Evolutionary conservation across 2,888 invertebrate genomes (phyloP), one percentile per base, ranked within the genome.

Genomic region (Hirtodrosophila histrioides): DNA sequence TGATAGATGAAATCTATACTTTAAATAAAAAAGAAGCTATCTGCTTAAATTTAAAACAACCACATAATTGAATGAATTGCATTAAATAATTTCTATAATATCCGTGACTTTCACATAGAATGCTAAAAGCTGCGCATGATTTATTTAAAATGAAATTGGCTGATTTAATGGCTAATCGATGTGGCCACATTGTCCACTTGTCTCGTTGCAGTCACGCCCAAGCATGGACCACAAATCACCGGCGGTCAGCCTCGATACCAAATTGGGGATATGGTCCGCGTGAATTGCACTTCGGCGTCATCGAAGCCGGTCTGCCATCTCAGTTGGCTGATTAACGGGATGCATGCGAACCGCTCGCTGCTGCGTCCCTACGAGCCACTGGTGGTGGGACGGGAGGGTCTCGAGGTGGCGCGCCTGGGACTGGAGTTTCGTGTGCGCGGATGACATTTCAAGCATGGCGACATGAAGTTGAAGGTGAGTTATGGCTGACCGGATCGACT

Each of bases 241-340:
- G 96, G 96, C 37, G 96, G 96, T 31, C 94, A 94, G 76, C 94
- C 95, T 12, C 94, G 96, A 67, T 97, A 97, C 92, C 96, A 96
- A 91, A 94, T 95, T 69, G 96, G 96, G 10, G 97, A 97, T 90
- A 93, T 94, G 46, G 96, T 97, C 33, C 94, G 95, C 72, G 95
- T 97, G 77, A 97, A 96, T 92, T 97, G 97, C 92, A 96, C 96
- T 5, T 96, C 97, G 36, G 95, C 95, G 11, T 93, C 95, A 77
- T 97, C 97, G 43, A 94, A 95, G 87, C 97, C 97, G 5, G 96
- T 96, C 10, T 96, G 96, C 61, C 94, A 94, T 88, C 94, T 97
- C 57, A 94, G 95, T 78, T 97, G 97, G 97, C 96, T 95, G 93
- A 95, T 97, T 92, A 97, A 97, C 92, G 96, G 96, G 27, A 95